Conservation (phyloP, 2,113 vertebrate genomes). For the Carassius carassius region DNA sequence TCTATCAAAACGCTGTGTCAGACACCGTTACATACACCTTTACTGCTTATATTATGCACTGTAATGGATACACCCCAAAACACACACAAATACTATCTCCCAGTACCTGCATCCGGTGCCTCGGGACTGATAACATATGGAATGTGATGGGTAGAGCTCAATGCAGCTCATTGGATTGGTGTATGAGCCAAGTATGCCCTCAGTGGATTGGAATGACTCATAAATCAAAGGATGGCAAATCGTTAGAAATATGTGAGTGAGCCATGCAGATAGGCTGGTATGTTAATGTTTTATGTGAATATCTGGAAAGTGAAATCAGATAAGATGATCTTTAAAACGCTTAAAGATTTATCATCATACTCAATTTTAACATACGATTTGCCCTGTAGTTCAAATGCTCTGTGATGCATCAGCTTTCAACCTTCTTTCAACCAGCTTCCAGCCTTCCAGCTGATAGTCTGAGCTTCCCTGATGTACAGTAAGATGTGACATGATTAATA, state of each 20-base stretch:
- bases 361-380: background rate
- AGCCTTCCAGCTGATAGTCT: background rate
- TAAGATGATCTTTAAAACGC: background rate
- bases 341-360: slow-evolving; percentile 7
- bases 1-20: slow-evolving; percentile 58
- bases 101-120: slow-evolving; percentile 6
- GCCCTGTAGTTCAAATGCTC: background rate
- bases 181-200: background rate
- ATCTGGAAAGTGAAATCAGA: slow-evolving; percentile 30
- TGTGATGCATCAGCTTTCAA: too few species aligned
- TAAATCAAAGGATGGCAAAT: background rate
- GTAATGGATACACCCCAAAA: slow-evolving; percentile 63
- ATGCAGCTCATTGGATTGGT: background rate
- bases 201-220: slow-evolving; percentile 12
- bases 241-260: slow-evolving; percentile 2
- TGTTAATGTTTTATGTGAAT: slow-evolving; percentile 11
- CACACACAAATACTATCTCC: slow-evolving; percentile 40
- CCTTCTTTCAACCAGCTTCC: background rate
- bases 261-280: background rate
- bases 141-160: background rate
- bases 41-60: slow-evolving; percentile 49
- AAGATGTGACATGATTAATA: background rate
- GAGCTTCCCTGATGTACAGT: background rate
- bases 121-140: background rate
- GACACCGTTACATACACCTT: slow-evolving; percentile 53